Evolutionary conservation across 2,888 invertebrate genomes (phyloP), one percentile per base, ranked within the genome.

Genomic region (Drosophila nigricruria): DNA sequence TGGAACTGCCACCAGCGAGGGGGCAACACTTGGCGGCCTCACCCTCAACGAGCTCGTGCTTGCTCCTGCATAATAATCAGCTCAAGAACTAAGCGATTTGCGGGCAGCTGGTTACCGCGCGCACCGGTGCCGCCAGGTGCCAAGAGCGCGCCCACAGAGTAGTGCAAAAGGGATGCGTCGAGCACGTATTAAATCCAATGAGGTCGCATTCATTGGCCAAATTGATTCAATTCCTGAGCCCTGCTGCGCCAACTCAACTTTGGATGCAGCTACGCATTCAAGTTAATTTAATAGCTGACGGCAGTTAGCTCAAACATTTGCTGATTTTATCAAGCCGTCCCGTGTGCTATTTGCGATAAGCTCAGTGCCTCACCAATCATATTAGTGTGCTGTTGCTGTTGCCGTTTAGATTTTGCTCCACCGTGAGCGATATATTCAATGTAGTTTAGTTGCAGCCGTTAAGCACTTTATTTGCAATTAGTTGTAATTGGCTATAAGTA

Each of bases 151-250:
- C 16, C 10, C 34, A 18, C 8, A n/a, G 18, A 38, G 53, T 16
- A 38, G 16, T 38, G 59, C 49, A 45, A 25, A 9, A 42, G 36
- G 57, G 54, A 56, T 52, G 72, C 60, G 43, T 60, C 49, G 67
- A 73, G 73, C 84, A 87, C 83, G 87, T 83, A 83, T 87, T 79
- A 84, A 83, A 81, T 79, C 84, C 81, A 87, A 87, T 83, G 81
- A 84, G 77, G 82, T 83, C 79, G 83, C 87, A 86, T 83, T 82
- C 83, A 86, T 81, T 82, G 78, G 73, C 18, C 56, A 79, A 84
- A 87, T 83, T 87, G 87, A 87, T 87, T 87, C 74, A 76, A 79
- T 87, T 77, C 27, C 63, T 36, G 56, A 14, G 30, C 34, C 57
- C 49, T 36, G 59, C 23, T 42, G 36, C 50, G 45, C 67, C 49